Conservation (phyloP, 2,797 vertebrate species). For the Intellagama lesueurii region DNA sequence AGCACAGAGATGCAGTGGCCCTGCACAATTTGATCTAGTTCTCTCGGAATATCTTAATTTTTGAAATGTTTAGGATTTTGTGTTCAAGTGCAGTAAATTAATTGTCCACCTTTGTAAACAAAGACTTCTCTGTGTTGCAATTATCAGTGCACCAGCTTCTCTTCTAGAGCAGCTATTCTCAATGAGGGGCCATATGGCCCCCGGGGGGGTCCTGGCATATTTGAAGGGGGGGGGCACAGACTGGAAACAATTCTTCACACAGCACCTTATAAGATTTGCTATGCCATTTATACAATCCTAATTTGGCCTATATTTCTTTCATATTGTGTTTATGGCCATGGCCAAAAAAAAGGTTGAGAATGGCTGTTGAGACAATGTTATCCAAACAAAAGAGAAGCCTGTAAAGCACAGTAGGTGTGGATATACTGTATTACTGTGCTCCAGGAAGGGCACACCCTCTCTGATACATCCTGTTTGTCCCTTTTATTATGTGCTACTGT, state of each 20-base stretch:
- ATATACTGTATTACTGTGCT: neutral
- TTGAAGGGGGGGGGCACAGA: too few species aligned
- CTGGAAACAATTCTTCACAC: too few species aligned
- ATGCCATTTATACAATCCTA: too few species aligned
- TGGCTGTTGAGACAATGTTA: too few species aligned
- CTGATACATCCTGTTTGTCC: neutral
- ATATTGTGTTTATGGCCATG: too few species aligned
- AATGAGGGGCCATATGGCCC: too few species aligned
- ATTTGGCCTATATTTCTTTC: too few species aligned
- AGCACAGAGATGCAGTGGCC: neutral
- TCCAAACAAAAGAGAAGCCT: neutral
- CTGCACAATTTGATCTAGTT: neutral
- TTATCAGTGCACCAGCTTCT: neutral
- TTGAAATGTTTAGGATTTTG: neutral
- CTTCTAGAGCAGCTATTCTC: neutral
- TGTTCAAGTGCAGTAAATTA: neutral
- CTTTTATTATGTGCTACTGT: neutral
- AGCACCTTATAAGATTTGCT: too few species aligned
- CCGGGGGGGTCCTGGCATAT: too few species aligned
- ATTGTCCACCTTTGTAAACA: neutral
- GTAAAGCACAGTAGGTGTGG: neutral
- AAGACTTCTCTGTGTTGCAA: neutral
- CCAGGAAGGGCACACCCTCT: neutral
- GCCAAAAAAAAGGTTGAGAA: too few species aligned
- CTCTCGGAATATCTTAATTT: neutral